Evolutionary conservation across 2,888 invertebrate species (phyloP), one percentile per base, ranked within the genome.

Genomic region (Mechanitis mazaeus): DNA sequence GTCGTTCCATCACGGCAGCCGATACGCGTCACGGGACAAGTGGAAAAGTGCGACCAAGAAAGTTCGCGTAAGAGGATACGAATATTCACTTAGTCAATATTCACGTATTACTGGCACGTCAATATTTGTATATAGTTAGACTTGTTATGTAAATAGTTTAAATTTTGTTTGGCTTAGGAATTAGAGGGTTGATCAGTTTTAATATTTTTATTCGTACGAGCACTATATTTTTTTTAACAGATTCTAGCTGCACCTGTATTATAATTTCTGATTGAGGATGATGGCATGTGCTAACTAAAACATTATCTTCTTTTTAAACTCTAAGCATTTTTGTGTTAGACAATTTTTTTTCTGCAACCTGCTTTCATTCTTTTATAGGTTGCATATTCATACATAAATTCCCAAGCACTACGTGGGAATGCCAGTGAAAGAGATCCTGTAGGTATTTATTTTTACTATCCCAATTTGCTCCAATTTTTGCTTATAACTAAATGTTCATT

Each of bases 11-110:
- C 91, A 93, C 73, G 90, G 91, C 80, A 91, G 91, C 76, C 90
- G 91, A 69, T 91, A 85, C 75, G 78, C 81, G 67, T 75, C 87
- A 12, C 77, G 79, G 69, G 92, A 92, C 77, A 92, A 92, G 77
- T 94, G 94, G 94, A 93, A 91, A 78, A 92, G 82, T 69, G 93
- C 93, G 82, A 93, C 94, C 80, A 93, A 94, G 77, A 94, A 93
- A 93, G 93, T 94, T 84, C 93, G 94, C 92, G 94, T 95, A 94
- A 94, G 94, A 84, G 71, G 67, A 69, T 68, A 50, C 50, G 28
- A 31, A 50, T 50, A 50, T n/a, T 28, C 50, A 50, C 50, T 50
- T 9, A 9, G 28, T 31, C 35, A 9, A 9, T 42, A 42, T 38
- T 38, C 38, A 20, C 38, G 31, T 11, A 31, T 28, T 50, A 31